These are phyloP conservation scores for Hycleus phaleratus DNA, from an alignment of 1,140 invertebrate genomes.

Conservation along the genomic window DNA sequence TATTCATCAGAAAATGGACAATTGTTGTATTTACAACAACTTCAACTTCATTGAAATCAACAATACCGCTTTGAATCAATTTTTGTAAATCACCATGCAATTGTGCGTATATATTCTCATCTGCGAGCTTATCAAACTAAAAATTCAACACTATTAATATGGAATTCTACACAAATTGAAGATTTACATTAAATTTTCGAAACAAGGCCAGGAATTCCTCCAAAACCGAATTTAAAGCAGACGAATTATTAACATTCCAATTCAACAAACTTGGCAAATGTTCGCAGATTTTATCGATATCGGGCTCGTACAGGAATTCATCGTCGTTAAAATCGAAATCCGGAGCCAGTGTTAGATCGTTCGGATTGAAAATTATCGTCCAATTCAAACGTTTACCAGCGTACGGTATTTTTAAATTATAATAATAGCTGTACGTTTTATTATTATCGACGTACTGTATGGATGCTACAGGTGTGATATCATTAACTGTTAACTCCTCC, in stretches of 20 bases:
- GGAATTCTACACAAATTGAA: slow-evolving; percentile 32
- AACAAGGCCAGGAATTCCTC: slow-evolving; percentile 25
- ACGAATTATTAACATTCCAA: slow-evolving; percentile 37
- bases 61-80: slow-evolving; percentile 21
- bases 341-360: slow-evolving; percentile 32
- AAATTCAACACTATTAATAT: background rate
- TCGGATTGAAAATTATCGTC: slow-evolving; percentile 39
- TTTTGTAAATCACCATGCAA: slow-evolving; percentile 32
- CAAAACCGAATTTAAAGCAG: slow-evolving; percentile 30
- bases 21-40: slow-evolving; percentile 30
- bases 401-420: slow-evolving; percentile 36
- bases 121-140: slow-evolving; percentile 31
- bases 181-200: no score
- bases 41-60: slow-evolving; percentile 33
- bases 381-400: slow-evolving; percentile 35
- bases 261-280: slow-evolving; percentile 32
- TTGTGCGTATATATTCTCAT: slow-evolving; percentile 28
- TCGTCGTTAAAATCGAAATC: slow-evolving; percentile 40
- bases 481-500: slow-evolving; percentile 2
- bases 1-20: slow-evolving; percentile 35
- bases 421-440: slow-evolving; percentile 28
- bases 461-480: slow-evolving; percentile 2
- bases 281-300: slow-evolving; percentile 31
- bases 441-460: slow-evolving; percentile 18
- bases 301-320: slow-evolving; percentile 32